Conservation (phyloP, 2,888 invertebrate genomes). For the Brachylomia viminalis region DNA sequence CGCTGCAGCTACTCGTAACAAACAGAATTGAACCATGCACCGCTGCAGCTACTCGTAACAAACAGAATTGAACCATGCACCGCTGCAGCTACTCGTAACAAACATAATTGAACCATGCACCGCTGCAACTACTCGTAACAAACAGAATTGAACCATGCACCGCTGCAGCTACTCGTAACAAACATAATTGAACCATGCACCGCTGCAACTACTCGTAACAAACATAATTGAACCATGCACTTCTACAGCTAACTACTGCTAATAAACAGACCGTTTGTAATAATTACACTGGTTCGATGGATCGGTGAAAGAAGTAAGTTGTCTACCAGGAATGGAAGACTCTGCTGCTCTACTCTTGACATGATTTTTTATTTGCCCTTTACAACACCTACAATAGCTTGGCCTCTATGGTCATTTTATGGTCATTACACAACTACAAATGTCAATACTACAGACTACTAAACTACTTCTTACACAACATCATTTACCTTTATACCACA, state of each 20-base stretch:
- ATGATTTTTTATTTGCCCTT: not conserved
- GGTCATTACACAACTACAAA: not conserved
- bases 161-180: too few relatives aligned
- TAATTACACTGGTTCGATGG: too few relatives aligned
- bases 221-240: not conserved
- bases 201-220: too few relatives aligned
- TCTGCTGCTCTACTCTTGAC: not conserved
- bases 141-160: not conserved
- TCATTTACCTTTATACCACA: not conserved
- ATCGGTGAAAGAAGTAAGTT: not conserved
- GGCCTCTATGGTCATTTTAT: not conserved
- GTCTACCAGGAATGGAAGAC: too few relatives aligned
- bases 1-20: too few relatives aligned
- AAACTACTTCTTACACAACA: constrained; percentile 25
- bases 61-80: not conserved
- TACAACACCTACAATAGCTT: not conserved
- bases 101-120: not conserved
- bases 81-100: too few relatives aligned
- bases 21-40: not conserved
- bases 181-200: not conserved
- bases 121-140: too few relatives aligned
- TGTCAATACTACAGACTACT: not conserved
- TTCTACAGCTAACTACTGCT: too few relatives aligned
- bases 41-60: too few relatives aligned
- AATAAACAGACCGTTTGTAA: not conserved